Evolutionary conservation across 1,140 invertebrate species (phyloP), one percentile per base, ranked within the genome.

Genomic region (Rhynchophorus ferrugineus): DNA sequence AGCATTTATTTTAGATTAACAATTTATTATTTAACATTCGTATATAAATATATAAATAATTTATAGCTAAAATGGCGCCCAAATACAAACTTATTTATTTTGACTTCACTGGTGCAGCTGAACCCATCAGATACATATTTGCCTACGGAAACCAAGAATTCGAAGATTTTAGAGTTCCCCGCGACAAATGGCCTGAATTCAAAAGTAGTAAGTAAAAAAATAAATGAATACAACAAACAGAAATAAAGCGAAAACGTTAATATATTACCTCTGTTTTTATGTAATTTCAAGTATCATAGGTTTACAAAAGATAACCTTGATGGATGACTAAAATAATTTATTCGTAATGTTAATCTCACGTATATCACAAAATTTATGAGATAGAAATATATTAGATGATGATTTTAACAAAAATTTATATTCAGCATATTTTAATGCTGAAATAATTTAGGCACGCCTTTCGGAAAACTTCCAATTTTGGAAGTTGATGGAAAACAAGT

Each of bases 381-480:
- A n/a, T n/a, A n/a, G n/a, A n/a, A n/a, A n/a, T n/a, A n/a, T n/a
- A n/a, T n/a, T n/a, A n/a, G n/a, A n/a, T n/a, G n/a, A n/a, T n/a
- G n/a, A n/a, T n/a, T n/a, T n/a, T n/a, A n/a, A n/a, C n/a, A n/a
- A n/a, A n/a, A n/a, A n/a, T n/a, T n/a, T n/a, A n/a, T n/a, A n/a
- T n/a, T n/a, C n/a, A n/a, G n/a, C 14, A 8, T 37, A 17, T 37
- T 48, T 46, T 29, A n/a, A n/a, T n/a, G n/a, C n/a, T n/a, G n/a
- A n/a, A n/a, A n/a, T n/a, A n/a, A n/a, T 24, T 43, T 21, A 84
- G 84, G 67, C 18, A 79, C 76, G 68, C 85, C 84, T 18, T 87
- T 81, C 69, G 84, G 83, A 7, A 79, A 85, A 67, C 67, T 87
- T 35, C 87, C 87, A 0, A 71, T 86, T 3, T 66, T 89, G 43